phyloP scores from a whole-genome alignment of 2,797 vertebrate genomes.

The Gambelia wislizenii region DNA sequence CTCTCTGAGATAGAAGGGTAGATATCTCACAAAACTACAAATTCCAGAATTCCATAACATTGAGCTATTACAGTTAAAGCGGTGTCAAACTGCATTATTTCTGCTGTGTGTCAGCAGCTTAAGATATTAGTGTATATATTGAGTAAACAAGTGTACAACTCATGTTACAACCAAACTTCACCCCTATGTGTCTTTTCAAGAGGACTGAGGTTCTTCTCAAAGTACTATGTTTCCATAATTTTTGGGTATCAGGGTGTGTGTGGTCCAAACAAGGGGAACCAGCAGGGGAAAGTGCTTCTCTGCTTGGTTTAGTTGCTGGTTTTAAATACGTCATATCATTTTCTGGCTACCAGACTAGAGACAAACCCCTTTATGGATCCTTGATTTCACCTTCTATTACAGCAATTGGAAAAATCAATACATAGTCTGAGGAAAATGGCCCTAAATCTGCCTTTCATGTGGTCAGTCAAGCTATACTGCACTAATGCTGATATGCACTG shows the following conservation, averaged over 20 bases:
- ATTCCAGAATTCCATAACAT: no score
- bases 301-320: not conserved
- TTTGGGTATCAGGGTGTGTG: not conserved
- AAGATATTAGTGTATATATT: no score
- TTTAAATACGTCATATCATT: not conserved
- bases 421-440: not conserved
- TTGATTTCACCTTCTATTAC: not conserved
- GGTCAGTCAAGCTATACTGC: not conserved
- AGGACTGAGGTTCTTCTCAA: not conserved
- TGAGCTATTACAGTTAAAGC: no score
- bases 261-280: no score
- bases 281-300: no score
- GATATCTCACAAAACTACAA: no score
- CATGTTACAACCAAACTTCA: no score
- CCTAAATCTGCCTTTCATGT: not conserved
- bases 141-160: no score
- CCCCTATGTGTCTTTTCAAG: not conserved
- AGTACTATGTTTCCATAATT: not conserved
- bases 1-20: no score
- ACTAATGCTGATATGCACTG: not conserved
- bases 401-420: not conserved
- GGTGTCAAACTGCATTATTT: no score
- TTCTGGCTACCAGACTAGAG: not conserved
- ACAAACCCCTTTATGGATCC: not conserved
- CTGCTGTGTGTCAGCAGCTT: no score